Conservation (phyloP, 2,113 vertebrate species). For the Scopus umbretta region DNA sequence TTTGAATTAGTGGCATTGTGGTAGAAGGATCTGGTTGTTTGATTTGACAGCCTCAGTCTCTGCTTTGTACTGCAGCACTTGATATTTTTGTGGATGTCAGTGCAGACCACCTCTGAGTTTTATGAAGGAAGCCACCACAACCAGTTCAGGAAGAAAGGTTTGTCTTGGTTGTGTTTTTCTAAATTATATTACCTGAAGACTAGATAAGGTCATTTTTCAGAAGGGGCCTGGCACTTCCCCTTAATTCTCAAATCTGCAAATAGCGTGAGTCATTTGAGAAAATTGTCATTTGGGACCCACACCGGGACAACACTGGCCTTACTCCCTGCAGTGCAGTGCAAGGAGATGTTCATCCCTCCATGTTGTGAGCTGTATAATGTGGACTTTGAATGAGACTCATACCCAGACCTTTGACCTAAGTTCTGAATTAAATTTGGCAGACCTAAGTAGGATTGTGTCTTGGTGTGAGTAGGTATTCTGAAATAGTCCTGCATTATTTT, state of each 20-base stretch:
- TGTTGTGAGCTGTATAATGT: neutral
- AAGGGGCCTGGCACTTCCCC: neutral
- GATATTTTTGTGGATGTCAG: neutral
- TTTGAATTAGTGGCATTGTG: neutral
- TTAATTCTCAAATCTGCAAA: neutral
- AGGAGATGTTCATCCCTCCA: neutral
- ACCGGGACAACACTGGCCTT: neutral
- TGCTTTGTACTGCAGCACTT: neutral
- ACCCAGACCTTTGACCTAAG: neutral
- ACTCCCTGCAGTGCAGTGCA: neutral
- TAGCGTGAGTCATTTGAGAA: neutral
- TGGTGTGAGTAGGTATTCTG: neutral
- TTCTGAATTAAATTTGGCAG: neutral
- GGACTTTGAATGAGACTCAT: neutral
- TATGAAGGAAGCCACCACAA: neutral
- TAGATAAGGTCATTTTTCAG: neutral
- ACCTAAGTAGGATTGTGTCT: neutral
- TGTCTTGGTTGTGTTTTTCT: neutral
- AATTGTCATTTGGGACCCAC: neutral
- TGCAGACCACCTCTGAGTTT: neutral
- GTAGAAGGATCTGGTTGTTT: neutral
- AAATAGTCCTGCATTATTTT: neutral
- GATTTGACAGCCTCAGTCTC: neutral
- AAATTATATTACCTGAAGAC: neutral
- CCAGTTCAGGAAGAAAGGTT: neutral